Evolutionary conservation across 2,888 invertebrate species (phyloP).

Genomic region (Dexiosoma caninum): DNA sequence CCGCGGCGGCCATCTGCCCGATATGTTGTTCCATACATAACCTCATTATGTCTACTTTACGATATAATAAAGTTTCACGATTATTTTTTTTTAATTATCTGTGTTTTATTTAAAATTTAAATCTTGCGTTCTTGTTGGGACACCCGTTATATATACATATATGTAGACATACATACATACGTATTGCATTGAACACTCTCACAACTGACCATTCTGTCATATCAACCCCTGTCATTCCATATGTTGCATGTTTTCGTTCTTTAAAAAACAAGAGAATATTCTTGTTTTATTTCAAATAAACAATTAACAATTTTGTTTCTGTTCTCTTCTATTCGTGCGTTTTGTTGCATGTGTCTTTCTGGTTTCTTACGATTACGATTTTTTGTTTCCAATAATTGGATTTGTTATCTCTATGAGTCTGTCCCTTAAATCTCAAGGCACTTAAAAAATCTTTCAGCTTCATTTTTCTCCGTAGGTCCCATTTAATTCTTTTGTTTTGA

Average conservation of each 20-base stretch:
- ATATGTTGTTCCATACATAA: too few relatives aligned
- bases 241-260: slow-evolving; percentile 66
- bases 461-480: slow-evolving; percentile 6
- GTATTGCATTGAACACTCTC: not conserved
- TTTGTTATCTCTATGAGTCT: slow-evolving; percentile 74
- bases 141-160: too few relatives aligned
- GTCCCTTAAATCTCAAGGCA: slow-evolving; percentile 59
- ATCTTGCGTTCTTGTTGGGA: too few relatives aligned
- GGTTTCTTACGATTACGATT: not conserved
- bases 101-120: too few relatives aligned
- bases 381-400: slow-evolving; percentile 31
- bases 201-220: slow-evolving; percentile 36
- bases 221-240: slow-evolving; percentile 65
- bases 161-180: too few relatives aligned
- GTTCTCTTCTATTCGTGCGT: not conserved
- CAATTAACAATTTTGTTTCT: slow-evolving; percentile 38
- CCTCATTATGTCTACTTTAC: too few relatives aligned
- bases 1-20: too few relatives aligned
- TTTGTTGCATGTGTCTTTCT: slow-evolving; percentile 59
- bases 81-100: too few relatives aligned
- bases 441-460: slow-evolving; percentile 47
- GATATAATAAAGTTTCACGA: too few relatives aligned
- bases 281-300: slow-evolving; percentile 60
- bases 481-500: slow-evolving; percentile 62
- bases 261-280: not conserved